Evolutionary conservation across 2,888 invertebrate species (phyloP), one percentile per base, ranked within the genome.

Genomic region (Norana najaformis): DNA sequence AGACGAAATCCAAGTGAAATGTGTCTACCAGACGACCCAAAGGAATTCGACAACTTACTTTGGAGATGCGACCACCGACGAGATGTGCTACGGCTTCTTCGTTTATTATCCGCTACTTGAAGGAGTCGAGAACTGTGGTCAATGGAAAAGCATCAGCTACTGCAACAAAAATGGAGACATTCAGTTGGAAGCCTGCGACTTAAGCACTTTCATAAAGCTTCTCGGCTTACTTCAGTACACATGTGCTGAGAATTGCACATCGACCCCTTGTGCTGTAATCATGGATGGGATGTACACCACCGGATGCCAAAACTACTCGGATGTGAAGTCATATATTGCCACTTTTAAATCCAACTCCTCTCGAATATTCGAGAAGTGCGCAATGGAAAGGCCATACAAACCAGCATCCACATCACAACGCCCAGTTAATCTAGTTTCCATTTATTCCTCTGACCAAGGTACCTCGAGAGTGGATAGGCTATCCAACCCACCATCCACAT

Each of bases 71-170:
- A 93, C 93, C 20, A 91, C 90, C n/a, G 93, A 93, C 38, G 93
- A 93, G 91, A 93, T 93, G 93, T 93, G 93, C 89, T 93, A 89
- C 47, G 92, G 92, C 4, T 93, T 93, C 91, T 18, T 93, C 36
- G 92, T 91, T 36, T 92, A 92, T 88, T 93, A 93, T 90, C 93
- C 93, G 0, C 88, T 90, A 35, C 0, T 53, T 14, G 13, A 34
- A n/a, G 89, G 34, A 34, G 34, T 83, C 85, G 37, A 47, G 35
- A 37, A 30, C 47, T 85, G 85, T 37, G 85, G 85, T n/a, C 85
- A 85, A 35, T 85, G 35, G 85, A 85, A 85, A 23, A 85, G 36
- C 85, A 16, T 85, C 85, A 23, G 20, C 85, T n/a, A 35, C 20
- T 85, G 85, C 18, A 37, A 30, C 85, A 14, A 23, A 6, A 35